A percentile compares a stretch with the other conserved stretches of the same genome.
phyloP scores from a whole-genome alignment of 2,113 vertebrate species.

The Tachycineta bicolor region DNA sequence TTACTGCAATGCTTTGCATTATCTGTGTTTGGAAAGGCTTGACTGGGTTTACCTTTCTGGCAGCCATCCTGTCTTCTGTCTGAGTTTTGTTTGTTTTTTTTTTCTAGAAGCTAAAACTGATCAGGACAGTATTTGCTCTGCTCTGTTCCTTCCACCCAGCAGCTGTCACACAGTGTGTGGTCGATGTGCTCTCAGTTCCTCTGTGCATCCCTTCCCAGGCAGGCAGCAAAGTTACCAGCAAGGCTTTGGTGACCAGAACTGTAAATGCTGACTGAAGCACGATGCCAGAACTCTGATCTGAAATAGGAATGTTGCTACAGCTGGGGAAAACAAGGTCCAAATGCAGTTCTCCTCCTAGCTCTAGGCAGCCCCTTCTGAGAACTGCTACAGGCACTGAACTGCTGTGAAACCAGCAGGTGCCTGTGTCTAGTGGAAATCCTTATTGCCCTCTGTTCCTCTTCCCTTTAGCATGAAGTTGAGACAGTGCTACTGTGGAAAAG shows the following conservation, averaged over 20 bases:
- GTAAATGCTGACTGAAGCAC: background rate
- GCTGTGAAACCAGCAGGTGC: background rate
- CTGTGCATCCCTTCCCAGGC: background rate
- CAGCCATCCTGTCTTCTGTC: background rate
- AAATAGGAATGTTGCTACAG: background rate
- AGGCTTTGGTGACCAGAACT: background rate
- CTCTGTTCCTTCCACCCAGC: background rate
- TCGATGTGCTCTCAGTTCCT: background rate
- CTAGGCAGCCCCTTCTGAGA: background rate
- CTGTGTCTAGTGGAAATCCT: background rate
- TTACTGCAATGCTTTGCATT: background rate
- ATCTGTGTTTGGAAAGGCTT: background rate
- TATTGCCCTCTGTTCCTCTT: background rate
- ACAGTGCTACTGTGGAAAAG: background rate
- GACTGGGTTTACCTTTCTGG: background rate
- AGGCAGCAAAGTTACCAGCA: background rate
- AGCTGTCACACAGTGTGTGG: fast-evolving
- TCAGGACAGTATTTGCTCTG: background rate
- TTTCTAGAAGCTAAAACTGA: background rate
- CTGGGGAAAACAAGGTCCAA: background rate
- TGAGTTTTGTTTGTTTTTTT: background rate
- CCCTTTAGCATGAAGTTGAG: background rate
- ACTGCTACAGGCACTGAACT: background rate
- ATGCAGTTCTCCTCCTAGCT: background rate
- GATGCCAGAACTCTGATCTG: background rate